phyloP scores from a whole-genome alignment of 2,888 invertebrate genomes.

The Drosophila demipolita region DNA sequence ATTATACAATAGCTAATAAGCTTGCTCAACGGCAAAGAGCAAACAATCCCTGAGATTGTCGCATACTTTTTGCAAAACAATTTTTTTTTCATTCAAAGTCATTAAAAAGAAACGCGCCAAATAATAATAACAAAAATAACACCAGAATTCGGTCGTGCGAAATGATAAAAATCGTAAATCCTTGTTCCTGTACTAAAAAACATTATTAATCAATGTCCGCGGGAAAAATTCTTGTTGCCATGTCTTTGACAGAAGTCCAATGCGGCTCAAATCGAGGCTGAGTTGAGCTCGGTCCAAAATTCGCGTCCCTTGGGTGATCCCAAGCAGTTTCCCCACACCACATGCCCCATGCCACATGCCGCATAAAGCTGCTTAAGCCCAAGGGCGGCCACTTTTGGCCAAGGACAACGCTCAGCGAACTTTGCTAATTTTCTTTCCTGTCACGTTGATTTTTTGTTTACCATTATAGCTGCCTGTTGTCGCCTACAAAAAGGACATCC shows the following conservation, averaged over 20 bases:
- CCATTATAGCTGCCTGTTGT: slow-evolving; percentile 77
- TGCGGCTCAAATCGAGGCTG: slow-evolving; percentile 32
- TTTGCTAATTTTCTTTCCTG: slow-evolving; percentile 81
- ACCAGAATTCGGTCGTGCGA: slow-evolving; percentile 61
- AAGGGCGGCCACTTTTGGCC: slow-evolving; percentile 61
- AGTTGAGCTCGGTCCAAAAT: slow-evolving; percentile 45
- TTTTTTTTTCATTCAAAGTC: slow-evolving; percentile 39
- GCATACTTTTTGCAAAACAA: slow-evolving; percentile 33
- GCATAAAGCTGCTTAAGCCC: slow-evolving; percentile 73
- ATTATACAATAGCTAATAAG: slow-evolving; percentile 13
- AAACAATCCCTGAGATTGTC: slow-evolving; percentile 32
- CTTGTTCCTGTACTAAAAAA: slow-evolving; percentile 48
- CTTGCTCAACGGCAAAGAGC: slow-evolving; percentile 2
- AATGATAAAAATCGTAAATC: slow-evolving; percentile 55
- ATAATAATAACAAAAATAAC: slow-evolving; percentile 47
- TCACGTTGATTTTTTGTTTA: slow-evolving; percentile 82
- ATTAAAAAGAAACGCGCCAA: slow-evolving; percentile 64
- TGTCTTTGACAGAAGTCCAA: slow-evolving; percentile 67
- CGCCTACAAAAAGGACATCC: slow-evolving; percentile 59
- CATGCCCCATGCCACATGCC: background rate
- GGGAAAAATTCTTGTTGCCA: slow-evolving; percentile 55
- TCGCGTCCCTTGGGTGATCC: slow-evolving; percentile 61
- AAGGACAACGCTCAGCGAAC: slow-evolving; percentile 60
- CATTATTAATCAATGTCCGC: slow-evolving; percentile 83
- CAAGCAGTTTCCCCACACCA: slow-evolving; percentile 2